phyloP scores from a whole-genome alignment of 2,888 invertebrate species.

The Pinctada fucata region DNA sequence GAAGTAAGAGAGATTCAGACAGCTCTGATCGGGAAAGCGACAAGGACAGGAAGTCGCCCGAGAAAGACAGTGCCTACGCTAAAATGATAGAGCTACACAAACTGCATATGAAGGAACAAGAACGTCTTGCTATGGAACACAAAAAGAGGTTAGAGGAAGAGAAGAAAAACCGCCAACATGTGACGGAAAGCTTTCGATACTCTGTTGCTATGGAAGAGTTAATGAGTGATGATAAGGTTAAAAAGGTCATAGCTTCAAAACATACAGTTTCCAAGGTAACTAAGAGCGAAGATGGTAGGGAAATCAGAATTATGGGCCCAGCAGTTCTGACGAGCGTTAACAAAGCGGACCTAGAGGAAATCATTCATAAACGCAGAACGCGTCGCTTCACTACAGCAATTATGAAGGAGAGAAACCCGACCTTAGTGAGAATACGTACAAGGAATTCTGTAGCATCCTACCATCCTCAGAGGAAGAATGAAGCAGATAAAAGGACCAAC shows the following conservation, averaged over 20 bases:
- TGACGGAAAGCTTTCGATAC: conserved; percentile 19
- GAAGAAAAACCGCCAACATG: conserved; percentile 21
- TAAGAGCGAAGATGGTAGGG: conserved; percentile 6
- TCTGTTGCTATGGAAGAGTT: conserved; percentile 12
- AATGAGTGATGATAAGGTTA: neutral
- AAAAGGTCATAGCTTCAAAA: neutral
- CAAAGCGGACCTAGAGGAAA: conserved; percentile 1
- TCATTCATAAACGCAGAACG: neutral
- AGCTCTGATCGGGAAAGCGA: neutral
- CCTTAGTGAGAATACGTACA: conserved; percentile 6
- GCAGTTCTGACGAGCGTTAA: conserved; percentile 13
- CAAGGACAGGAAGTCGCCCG: neutral
- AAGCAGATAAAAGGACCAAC: neutral
- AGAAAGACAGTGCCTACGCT: conserved; percentile 7
- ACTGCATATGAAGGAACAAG: conserved; percentile 12
- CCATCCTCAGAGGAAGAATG: neutral
- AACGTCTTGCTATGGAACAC: conserved; percentile 5
- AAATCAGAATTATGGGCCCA: conserved; percentile 8
- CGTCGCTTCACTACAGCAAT: conserved; percentile 11
- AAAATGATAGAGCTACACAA: conserved; percentile 15
- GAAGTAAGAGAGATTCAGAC: neutral
- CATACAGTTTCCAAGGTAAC: conserved; percentile 1
- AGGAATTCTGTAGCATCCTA: conserved; percentile 20
- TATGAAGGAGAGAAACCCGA: conserved; percentile 1
- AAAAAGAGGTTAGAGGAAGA: conserved; percentile 6